Evolutionary conservation across 2,888 invertebrate species (phyloP).

Genomic region (Meteorus colon): DNA sequence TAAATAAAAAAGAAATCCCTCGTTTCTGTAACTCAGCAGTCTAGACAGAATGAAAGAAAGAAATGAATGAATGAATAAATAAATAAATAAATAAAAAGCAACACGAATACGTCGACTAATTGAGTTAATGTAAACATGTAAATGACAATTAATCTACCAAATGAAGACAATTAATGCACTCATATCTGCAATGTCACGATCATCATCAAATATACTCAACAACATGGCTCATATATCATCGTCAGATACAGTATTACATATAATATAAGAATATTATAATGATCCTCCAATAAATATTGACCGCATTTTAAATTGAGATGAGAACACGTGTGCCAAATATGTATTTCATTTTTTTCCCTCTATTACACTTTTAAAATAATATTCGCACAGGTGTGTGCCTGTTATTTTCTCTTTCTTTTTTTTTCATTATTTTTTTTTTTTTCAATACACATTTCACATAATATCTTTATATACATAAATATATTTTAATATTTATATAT

Average conservation of each 20-base stretch:
- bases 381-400: background rate
- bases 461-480: conserved; percentile 6
- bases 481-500: background rate
- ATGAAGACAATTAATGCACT: conserved; percentile 11
- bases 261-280: conserved; percentile 9
- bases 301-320: conserved; percentile 5
- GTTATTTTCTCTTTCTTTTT: background rate
- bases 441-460: background rate
- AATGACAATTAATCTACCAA: background rate
- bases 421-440: background rate
- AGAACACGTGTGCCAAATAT: conserved; percentile 6
- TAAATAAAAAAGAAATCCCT: too few species aligned
- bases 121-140: background rate
- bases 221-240: background rate
- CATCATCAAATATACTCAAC: background rate
- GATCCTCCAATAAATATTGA: conserved; percentile 15
- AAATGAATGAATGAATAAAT: background rate
- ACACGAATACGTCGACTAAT: background rate
- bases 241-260: background rate
- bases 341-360: background rate
- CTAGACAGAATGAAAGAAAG: background rate
- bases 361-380: background rate
- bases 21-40: background rate
- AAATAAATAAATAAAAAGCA: background rate
- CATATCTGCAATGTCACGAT: conserved; percentile 2